A percentile compares a stretch with the other conserved stretches of the same genome.
Conservation (phyloP, 1,140 invertebrate genomes). For the Drosophila pseudoananassae region DNA sequence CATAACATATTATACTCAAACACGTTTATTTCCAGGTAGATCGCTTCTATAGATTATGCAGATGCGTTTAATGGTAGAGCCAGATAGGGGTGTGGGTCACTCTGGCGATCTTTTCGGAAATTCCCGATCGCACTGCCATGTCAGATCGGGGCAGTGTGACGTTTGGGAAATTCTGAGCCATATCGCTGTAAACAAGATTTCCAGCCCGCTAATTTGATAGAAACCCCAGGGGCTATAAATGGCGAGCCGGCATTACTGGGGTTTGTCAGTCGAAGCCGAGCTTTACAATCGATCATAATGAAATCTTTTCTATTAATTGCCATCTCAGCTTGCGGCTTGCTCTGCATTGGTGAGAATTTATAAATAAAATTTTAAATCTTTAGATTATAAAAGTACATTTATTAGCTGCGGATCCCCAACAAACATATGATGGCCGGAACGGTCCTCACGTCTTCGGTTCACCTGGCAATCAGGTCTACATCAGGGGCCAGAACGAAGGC, state of each 20-base stretch:
- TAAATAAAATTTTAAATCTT: neutral
- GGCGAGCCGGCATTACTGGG: neutral
- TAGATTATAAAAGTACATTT: neutral
- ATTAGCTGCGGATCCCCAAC: slow-evolving; percentile 33
- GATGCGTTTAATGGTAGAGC: slow-evolving; percentile 10
- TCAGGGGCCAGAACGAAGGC: slow-evolving; percentile 53
- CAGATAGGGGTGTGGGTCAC: neutral
- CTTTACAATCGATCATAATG: slow-evolving; percentile 24
- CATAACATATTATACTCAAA: slow-evolving; percentile 3
- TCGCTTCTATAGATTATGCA: slow-evolving; percentile 12
- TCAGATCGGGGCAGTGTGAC: slow-evolving; percentile 8
- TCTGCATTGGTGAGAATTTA: slow-evolving; percentile 17
- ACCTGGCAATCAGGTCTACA: slow-evolving; percentile 58
- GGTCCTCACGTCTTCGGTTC: slow-evolving; percentile 49
- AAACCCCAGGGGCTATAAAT: slow-evolving; percentile 17
- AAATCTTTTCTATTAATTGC: slow-evolving; percentile 29
- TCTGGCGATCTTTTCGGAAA: slow-evolving; percentile 11
- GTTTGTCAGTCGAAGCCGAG: slow-evolving; percentile 17
- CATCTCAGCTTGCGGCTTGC: slow-evolving; percentile 8
- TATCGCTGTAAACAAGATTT: slow-evolving; percentile 24
- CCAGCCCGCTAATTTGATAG: slow-evolving; percentile 11
- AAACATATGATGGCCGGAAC: slow-evolving; percentile 55
- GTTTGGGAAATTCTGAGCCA: slow-evolving; percentile 32
- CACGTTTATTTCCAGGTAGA: slow-evolving; percentile 3
- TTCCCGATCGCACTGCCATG: slow-evolving; percentile 27